phyloP scores from a whole-genome alignment of 2,797 vertebrate species.

The Chrysocyon brachyurus region DNA sequence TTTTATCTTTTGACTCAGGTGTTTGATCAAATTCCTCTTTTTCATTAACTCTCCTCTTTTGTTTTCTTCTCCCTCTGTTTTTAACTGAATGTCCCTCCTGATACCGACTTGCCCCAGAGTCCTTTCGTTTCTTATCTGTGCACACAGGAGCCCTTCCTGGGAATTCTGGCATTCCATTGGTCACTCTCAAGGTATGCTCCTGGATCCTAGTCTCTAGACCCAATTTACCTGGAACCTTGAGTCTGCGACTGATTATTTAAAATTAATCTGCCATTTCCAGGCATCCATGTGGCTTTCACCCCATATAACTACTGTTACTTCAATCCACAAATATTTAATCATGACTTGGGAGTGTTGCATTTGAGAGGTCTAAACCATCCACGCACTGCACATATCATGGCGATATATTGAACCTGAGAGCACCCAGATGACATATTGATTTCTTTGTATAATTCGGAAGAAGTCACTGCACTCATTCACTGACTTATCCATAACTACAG shows the following conservation, averaged over 20 bases:
- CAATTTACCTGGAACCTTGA: background rate
- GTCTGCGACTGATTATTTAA: slow-evolving; percentile 36
- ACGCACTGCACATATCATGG: background rate
- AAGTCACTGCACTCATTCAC: slow-evolving; percentile 60
- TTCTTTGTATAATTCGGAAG: slow-evolving; percentile 71
- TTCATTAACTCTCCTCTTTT: background rate
- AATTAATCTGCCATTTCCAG: background rate
- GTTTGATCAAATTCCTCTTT: background rate
- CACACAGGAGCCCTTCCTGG: background rate
- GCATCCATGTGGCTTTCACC: slow-evolving; percentile 70
- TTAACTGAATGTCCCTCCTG: slow-evolving; percentile 10
- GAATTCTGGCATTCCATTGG: background rate
- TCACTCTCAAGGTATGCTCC: background rate
- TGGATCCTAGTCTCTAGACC: background rate
- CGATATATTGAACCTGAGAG: slow-evolving; percentile 42
- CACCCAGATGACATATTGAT: slow-evolving; percentile 59
- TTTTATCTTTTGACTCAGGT: background rate
- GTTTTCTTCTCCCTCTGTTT: slow-evolving; percentile 15
- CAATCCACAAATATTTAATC: background rate
- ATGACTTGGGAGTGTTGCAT: background rate
- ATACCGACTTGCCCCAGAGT: slow-evolving; percentile 5
- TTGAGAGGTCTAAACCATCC: background rate
- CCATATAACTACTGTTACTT: background rate
- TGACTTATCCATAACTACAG: background rate
- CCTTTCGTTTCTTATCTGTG: slow-evolving; percentile 56